Evolutionary conservation across 2,113 vertebrate species (phyloP), one percentile per base, ranked within the genome.

Genomic region (Percopsis transmontana): DNA sequence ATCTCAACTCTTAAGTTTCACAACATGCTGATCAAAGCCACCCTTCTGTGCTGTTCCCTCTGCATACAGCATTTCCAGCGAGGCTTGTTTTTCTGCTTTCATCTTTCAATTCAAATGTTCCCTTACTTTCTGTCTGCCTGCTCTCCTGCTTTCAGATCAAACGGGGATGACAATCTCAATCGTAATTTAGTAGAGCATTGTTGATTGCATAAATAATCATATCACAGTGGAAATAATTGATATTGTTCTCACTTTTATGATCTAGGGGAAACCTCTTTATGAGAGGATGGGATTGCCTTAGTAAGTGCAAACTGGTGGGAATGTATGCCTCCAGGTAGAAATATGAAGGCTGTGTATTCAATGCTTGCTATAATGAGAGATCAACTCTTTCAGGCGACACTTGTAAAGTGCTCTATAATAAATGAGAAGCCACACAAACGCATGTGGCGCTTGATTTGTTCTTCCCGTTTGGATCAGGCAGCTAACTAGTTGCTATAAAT

Each of bases 1-100:
- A 66, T 76, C 51, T 56, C 82, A 85, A 82, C 69, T 66, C 72
- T 70, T 53, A 72, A 62, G 82, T 79, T 83, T 87, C 68, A 81
- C 72, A 70, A 74, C 60, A 67, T 75, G 57, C 61, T 87, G 85
- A 90, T 90, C 85, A 89, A 90, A 90, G 84, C 73, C 16, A 51
- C 68, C 60, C 62, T 76, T 71, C 21, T 78, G 75, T 56, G 42
- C 64, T 80, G 66, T 83, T 80, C 80, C 61, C 76, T 79, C 58
- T 12, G 40, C 65, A 70, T 24, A 58, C 50, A 72, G 55, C 67
- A 68, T 76, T 71, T 75, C 76, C 70, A 67, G 75, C 69, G 59
- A 81, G 70, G 74, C 61, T 79, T 80, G 62, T 62, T 79, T 76
- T 70, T 72, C 27, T 21, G 74, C 82, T 83, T 90, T 89, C 68